Percentiles rank a stretch among this genome's conserved stretches.
Evolutionary conservation across 2,113 vertebrate species (phyloP).

Genomic region (Okapia johnstoni): DNA sequence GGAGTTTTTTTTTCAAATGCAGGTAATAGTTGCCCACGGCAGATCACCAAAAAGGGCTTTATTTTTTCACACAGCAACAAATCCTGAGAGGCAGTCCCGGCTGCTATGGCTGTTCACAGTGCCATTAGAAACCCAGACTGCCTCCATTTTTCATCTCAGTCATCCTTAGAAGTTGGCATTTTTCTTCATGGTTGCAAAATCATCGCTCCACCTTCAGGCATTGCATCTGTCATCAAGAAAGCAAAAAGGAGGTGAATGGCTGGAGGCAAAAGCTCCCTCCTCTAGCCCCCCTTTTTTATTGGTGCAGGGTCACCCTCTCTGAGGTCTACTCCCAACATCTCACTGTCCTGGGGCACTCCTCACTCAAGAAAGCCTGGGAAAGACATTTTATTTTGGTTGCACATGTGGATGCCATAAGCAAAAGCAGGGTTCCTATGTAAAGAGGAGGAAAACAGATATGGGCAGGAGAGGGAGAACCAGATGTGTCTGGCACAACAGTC

Average conservation of each 20-base stretch:
- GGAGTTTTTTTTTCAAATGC: neutral
- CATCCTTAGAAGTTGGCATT: neutral
- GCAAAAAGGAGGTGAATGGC: neutral
- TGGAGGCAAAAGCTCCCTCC: neutral
- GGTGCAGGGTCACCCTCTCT: neutral
- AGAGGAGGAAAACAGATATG: neutral
- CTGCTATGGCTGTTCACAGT: neutral
- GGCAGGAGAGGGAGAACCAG: too few species aligned
- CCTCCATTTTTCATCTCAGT: neutral
- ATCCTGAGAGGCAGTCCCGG: neutral
- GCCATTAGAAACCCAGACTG: neutral
- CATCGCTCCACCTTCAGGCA: neutral
- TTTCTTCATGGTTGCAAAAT: neutral
- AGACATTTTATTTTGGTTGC: neutral
- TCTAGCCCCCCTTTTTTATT: neutral
- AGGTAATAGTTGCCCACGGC: neutral
- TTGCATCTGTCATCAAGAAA: neutral
- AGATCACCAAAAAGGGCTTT: neutral
- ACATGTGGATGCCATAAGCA: neutral
- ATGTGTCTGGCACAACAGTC: fast-evolving
- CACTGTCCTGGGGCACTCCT: neutral
- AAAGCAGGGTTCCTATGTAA: neutral
- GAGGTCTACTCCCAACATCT: neutral
- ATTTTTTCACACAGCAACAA: neutral
- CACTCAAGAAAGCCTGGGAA: neutral